Conservation (phyloP, 2,888 invertebrate species). For the Idaea aversata region DNA sequence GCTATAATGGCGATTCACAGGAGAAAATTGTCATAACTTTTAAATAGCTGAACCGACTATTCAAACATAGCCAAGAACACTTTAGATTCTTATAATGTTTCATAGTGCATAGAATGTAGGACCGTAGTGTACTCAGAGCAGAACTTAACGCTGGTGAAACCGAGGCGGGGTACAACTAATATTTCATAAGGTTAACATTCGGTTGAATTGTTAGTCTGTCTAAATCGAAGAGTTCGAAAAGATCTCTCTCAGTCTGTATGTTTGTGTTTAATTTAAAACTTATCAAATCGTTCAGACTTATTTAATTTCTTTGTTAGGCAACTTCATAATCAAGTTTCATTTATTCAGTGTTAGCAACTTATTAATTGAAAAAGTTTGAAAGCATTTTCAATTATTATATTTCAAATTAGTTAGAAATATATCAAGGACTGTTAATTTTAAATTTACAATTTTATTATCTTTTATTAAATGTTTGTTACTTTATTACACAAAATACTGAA, state of each 20-base stretch:
- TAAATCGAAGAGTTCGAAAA: not conserved
- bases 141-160: no score
- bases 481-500: no score
- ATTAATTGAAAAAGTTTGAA: not conserved
- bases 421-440: not conserved
- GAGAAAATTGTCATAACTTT: no score
- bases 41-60: no score
- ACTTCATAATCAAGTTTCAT: not conserved
- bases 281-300: not conserved
- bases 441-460: no score
- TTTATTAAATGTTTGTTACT: no score
- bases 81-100: no score
- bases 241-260: not conserved
- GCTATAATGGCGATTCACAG: no score
- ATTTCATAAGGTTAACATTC: not conserved
- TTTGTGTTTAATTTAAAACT: not conserved
- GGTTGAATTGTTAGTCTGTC: no score
- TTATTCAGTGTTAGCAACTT: not conserved
- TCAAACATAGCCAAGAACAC: no score
- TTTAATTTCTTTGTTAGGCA: not conserved
- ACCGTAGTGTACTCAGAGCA: no score
- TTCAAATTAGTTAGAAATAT: not conserved
- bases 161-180: not conserved
- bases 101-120: no score
- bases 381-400: not conserved